phyloP scores from a whole-genome alignment of 2,113 vertebrate species.

The Toxostoma redivivum region DNA sequence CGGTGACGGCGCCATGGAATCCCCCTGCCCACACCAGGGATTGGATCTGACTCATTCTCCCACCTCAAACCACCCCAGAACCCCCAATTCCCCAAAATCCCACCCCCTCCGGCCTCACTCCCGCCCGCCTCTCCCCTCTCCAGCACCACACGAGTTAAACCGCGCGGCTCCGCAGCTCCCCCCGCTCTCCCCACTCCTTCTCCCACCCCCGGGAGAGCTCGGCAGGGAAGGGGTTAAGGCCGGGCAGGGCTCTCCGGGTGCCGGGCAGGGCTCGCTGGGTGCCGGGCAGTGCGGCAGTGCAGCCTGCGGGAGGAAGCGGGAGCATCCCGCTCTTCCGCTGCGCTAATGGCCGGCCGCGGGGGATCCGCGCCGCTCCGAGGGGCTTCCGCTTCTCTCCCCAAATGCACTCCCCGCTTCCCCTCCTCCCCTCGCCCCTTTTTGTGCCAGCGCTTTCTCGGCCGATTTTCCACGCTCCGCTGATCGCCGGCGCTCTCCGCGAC shows the following conservation, averaged over 20 bases:
- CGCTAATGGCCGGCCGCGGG: background rate
- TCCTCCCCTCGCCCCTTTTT: background rate
- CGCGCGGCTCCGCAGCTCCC: background rate
- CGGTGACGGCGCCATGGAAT: fast-evolving
- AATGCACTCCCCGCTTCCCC: background rate
- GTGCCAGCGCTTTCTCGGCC: background rate
- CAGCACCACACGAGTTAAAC: fast-evolving
- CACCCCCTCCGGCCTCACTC: fast-evolving
- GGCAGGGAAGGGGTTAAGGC: constrained; percentile 49
- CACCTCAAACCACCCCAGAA: background rate
- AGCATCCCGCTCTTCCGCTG: background rate
- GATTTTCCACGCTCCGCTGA: constrained; percentile 45
- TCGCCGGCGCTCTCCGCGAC: background rate
- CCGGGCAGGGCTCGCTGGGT: constrained; percentile 22
- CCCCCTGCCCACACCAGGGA: fast-evolving
- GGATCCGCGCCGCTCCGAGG: background rate
- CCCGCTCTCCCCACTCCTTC: background rate
- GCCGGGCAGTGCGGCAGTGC: constrained; percentile 26
- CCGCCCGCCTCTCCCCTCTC: fast-evolving
- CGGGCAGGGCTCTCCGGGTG: background rate
- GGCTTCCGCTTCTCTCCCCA: background rate
- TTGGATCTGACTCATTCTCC: fast-evolving
- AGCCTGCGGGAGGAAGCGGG: background rate
- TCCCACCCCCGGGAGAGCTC: fast-evolving
- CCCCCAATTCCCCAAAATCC: background rate